Base-by-base conservation (phyloP, 1,140 invertebrate species). In the Tetramorium simillimum region DNA sequence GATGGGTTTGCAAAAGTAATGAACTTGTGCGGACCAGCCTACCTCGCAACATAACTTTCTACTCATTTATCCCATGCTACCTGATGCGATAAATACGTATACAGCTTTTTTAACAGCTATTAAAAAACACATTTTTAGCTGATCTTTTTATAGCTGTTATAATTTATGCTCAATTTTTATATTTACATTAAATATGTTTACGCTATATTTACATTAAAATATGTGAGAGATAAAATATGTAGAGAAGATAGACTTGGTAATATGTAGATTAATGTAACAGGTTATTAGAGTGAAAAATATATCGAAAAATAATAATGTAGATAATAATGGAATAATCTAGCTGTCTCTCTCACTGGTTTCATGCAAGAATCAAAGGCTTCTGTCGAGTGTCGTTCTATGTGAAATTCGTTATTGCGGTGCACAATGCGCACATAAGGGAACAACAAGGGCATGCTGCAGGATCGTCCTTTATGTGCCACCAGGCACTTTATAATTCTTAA, bases 401-500 rank as follows among this genome's bases (percentile, higher is more conserved):
- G 67, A 82, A 72, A 82, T 58, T 72, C 69, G 51, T 72, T 72
- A 18, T 60, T 73, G 18, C 53, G 4, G 51, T 12, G 40, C 67
- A 82, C 80, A 82, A 73, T 82, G 67, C 51, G 24, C 21, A 1
- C 21, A n/a, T 18, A 65, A 6, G 73, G 33, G n/a, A 53, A 33
- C 46, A 60, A 73, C 67, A 58, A 72, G 65, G 16, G 21, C 21
- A 72, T 2, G 18, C 16, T 72, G 24, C 51, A 58, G 21, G 76
- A 73, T 46, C 21, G 33, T 24, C 67, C 53, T 82, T 82, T 73
- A 82, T 82, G 65, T 82, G 40, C 78, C 51, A 43, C 51, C 51
- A 58, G 40, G 67, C 28, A 72, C 49, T 73, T 82, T 82, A 82
- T 82, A 82, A 82, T 82, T 82, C 67, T 73, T 73, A 73, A 73